phyloP scores from a whole-genome alignment of 53 echinoderm and acorn worm genomes.

The Astropecten irregularis region DNA sequence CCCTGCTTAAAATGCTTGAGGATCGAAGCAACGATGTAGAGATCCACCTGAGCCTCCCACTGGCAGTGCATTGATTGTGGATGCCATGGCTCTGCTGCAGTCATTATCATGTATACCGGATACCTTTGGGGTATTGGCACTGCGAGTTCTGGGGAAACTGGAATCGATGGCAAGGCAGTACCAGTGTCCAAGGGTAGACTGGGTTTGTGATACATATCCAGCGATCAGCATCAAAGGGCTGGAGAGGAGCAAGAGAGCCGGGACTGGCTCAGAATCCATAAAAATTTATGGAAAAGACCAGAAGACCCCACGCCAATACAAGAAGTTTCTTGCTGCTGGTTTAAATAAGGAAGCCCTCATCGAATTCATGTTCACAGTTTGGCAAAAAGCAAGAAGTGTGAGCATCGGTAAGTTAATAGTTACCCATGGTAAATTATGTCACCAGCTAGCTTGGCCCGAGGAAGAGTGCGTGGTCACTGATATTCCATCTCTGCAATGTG shows the following conservation, averaged over 20 bases:
- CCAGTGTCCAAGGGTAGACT: conserved; percentile 24
- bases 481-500: neutral
- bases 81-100: too few species aligned
- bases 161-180: conserved; percentile 57
- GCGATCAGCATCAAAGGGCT: conserved; percentile 22
- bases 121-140: neutral
- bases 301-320: conserved; percentile 14
- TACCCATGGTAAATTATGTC: too few species aligned
- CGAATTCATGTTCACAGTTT: conserved; percentile 17
- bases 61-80: too few species aligned
- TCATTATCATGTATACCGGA: too few species aligned
- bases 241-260: conserved; percentile 34
- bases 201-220: conserved; percentile 26
- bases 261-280: conserved; percentile 6
- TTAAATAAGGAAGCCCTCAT: conserved; percentile 24
- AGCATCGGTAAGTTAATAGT: too few species aligned
- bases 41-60: too few species aligned
- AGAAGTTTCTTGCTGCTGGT: neutral
- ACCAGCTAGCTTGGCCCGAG: neutral
- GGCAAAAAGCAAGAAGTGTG: neutral
- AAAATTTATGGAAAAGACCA: neutral
- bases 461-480: neutral
- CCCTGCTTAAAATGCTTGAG: conserved; percentile 12
- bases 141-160: neutral
- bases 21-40: neutral